phyloP scores from a whole-genome alignment of 2,888 invertebrate species.

The Synergus japonicus region DNA sequence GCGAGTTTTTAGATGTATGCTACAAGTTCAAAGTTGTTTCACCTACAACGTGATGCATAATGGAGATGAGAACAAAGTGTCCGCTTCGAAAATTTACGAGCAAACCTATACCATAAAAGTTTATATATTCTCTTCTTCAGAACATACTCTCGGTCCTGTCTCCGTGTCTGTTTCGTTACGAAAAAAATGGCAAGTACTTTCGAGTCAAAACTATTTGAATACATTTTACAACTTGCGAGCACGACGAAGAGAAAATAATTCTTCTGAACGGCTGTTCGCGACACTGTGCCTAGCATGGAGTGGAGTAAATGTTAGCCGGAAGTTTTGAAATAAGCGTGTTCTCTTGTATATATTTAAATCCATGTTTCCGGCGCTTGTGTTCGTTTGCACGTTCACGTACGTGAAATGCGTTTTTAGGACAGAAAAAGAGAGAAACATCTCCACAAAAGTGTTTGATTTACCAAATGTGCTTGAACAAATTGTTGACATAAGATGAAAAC shows the following conservation, averaged over 20 bases:
- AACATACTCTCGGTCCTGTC: not conserved
- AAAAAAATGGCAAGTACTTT: not conserved
- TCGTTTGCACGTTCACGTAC: not conserved
- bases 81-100: conserved; percentile 21
- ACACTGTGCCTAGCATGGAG: not conserved
- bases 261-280: conserved; percentile 16
- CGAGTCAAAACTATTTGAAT: conserved; percentile 16
- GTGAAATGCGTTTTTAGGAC: not conserved
- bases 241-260: conserved; percentile 15
- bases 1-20: conserved; percentile 18
- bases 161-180: not conserved
- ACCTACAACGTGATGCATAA: not conserved
- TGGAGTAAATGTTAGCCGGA: conserved; percentile 1
- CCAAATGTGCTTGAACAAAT: not conserved
- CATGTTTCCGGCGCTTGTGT: conserved; percentile 8
- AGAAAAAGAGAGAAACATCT: not conserved
- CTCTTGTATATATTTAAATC: conserved; percentile 16
- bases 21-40: conserved; percentile 17
- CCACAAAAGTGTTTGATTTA: not conserved
- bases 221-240: conserved; percentile 8
- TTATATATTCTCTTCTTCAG: not conserved
- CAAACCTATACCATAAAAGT: conserved; percentile 1
- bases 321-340: not conserved
- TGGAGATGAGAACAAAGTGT: conserved; percentile 1
- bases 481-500: not conserved